A percentile compares a stretch with the other conserved stretches of the same genome.
Evolutionary conservation across 2,113 vertebrate genomes (phyloP).

Genomic region (Chascanopsetta lugubris): DNA sequence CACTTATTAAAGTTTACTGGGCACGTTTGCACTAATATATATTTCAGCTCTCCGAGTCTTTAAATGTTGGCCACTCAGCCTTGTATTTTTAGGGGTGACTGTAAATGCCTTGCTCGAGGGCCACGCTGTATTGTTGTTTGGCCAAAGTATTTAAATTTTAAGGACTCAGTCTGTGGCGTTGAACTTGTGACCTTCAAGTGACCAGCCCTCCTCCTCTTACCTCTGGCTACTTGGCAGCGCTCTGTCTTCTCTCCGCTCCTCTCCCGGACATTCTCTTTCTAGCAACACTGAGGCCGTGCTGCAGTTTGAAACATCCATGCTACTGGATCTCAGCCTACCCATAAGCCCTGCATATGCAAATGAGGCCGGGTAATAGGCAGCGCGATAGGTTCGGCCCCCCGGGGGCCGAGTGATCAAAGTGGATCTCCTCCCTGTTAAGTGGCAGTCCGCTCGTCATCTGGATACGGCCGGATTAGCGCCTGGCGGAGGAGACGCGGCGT

Average conservation of each 20-base stretch:
- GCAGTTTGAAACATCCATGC: conserved; percentile 71
- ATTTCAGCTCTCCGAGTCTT: conserved; percentile 2
- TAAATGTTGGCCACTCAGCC: conserved; percentile 5
- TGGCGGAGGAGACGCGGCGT: conserved; percentile 49
- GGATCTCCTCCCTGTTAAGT: conserved; percentile 82
- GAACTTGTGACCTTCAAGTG: conserved; percentile 70
- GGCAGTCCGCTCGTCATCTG: conserved; percentile 80
- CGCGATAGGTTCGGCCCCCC: conserved; percentile 72
- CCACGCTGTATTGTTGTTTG: conserved; percentile 33
- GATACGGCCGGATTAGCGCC: conserved; percentile 77
- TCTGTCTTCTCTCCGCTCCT: conserved; percentile 43
- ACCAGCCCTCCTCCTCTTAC: conserved; percentile 43
- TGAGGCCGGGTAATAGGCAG: conserved; percentile 80
- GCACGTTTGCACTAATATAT: conserved; percentile 24
- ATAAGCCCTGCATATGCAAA: conserved; percentile 81
- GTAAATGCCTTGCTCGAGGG: conserved; percentile 41
- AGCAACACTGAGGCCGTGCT: conserved; percentile 52
- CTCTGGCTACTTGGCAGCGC: conserved; percentile 46
- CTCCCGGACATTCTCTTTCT: conserved; percentile 60
- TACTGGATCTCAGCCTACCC: conserved; percentile 71
- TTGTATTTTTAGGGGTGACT: conserved; percentile 25
- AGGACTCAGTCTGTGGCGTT: conserved; percentile 17
- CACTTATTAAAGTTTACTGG: conserved; percentile 47
- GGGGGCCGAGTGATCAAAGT: conserved; percentile 80
- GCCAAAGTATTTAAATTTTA: conserved; percentile 28